Evolutionary conservation across 2,888 invertebrate species (phyloP).

Genomic region (Hipparchia semele): DNA sequence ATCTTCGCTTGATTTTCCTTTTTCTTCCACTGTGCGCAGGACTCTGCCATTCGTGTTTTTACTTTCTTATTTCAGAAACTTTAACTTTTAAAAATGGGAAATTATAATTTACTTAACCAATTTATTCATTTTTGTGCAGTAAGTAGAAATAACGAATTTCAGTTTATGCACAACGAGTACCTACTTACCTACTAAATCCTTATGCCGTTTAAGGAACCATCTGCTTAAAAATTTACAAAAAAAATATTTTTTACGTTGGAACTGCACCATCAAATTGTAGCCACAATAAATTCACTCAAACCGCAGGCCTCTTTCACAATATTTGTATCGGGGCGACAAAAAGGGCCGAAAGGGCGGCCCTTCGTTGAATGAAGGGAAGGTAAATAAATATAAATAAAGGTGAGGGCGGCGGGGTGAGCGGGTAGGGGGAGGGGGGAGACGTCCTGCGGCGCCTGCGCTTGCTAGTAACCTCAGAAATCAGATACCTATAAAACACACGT

Average conservation of each 20-base stretch:
- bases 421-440: constrained; percentile 43
- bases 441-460: constrained; percentile 49
- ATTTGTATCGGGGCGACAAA: constrained; percentile 82
- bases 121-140: not conserved
- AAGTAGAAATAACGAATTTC: not conserved
- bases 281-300: constrained; percentile 80
- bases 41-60: not conserved
- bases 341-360: constrained; percentile 82
- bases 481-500: constrained; percentile 12
- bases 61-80: not conserved
- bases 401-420: constrained; percentile 58
- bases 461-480: constrained; percentile 35
- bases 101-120: not conserved
- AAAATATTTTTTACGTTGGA: constrained; percentile 52
- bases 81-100: too few species aligned
- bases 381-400: constrained; percentile 84
- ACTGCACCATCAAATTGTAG: constrained; percentile 69
- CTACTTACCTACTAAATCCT: not conserved
- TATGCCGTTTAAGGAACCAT: constrained; percentile 40
- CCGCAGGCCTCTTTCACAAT: constrained; percentile 81
- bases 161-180: constrained; percentile 12
- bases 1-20: constrained; percentile 16
- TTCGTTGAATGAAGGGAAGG: constrained; percentile 82
- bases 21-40: constrained; percentile 8
- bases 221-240: constrained; percentile 44